Percentiles rank a stretch among this genome's conserved stretches.
phyloP scores from a whole-genome alignment of 2,888 invertebrate genomes.

The Parelbella ahira region DNA sequence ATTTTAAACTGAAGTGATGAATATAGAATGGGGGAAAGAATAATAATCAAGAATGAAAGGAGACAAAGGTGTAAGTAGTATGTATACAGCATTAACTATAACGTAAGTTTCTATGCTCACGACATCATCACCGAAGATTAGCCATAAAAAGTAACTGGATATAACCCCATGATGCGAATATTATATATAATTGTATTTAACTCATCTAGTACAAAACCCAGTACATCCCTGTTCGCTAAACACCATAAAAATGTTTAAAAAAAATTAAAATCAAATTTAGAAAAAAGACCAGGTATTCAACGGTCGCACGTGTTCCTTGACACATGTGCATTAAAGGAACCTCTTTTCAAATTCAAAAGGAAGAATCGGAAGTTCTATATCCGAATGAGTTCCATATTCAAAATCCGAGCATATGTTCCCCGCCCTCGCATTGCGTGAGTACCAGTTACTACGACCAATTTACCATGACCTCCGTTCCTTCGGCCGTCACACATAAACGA shows the following conservation, averaged over 20 bases:
- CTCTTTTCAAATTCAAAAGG: conserved; percentile 45
- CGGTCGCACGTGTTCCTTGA: conserved; percentile 48
- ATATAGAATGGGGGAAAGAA: too few relatives aligned
- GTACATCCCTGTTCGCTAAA: conserved; percentile 24
- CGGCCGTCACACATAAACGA: background rate
- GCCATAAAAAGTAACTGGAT: too few relatives aligned
- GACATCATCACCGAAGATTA: too few relatives aligned
- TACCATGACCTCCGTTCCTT: conserved; percentile 32
- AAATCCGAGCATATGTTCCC: conserved; percentile 43
- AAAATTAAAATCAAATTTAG: conserved; percentile 38
- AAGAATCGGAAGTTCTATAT: conserved; percentile 57
- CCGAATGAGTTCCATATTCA: conserved; percentile 47
- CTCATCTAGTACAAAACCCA: conserved; percentile 8
- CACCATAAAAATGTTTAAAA: conserved; percentile 27
- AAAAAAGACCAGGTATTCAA: conserved; percentile 46
- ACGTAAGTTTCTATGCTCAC: too few relatives aligned
- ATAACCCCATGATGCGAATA: too few relatives aligned
- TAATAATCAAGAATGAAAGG: too few relatives aligned
- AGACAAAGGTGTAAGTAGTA: too few relatives aligned
- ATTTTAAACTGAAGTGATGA: too few relatives aligned
- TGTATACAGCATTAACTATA: too few relatives aligned
- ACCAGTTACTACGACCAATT: conserved; percentile 31
- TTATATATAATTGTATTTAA: too few relatives aligned
- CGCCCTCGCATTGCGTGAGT: conserved; percentile 37
- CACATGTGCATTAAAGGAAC: conserved; percentile 50